Conservation (phyloP, 64 coral and sea anemone species). For the Actinia tenebrosa region DNA sequence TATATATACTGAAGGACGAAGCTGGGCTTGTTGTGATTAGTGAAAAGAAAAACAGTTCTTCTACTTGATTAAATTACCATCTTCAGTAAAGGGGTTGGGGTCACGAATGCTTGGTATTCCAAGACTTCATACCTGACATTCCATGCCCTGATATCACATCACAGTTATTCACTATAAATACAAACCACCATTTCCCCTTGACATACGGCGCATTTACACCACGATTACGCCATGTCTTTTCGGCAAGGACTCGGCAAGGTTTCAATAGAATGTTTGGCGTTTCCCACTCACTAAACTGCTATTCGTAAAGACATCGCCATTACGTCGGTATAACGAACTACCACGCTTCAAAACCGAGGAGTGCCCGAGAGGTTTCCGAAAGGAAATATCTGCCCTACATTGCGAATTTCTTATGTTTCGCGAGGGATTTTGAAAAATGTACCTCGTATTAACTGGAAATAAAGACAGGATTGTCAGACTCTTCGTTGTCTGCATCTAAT, state of each 20-base stretch:
- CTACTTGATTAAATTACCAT: too few species aligned
- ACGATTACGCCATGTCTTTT: too few species aligned
- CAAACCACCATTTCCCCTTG: neutral
- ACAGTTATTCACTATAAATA: neutral
- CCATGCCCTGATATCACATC: neutral
- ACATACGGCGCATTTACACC: too few species aligned
- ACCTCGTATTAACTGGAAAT: neutral
- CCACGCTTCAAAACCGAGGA: slow-evolving; percentile 1
- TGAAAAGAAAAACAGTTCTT: too few species aligned
- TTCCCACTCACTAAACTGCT: neutral
- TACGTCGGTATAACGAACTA: neutral
- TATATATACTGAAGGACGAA: too few species aligned
- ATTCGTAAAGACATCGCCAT: neutral
- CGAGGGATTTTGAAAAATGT: neutral
- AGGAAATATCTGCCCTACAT: neutral
- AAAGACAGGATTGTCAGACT: neutral
- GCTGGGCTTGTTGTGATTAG: too few species aligned
- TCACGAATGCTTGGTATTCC: neutral
- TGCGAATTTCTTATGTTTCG: neutral
- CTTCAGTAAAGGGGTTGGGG: too few species aligned
- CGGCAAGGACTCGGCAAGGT: too few species aligned
- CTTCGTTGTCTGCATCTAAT: neutral
- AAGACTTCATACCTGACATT: neutral
- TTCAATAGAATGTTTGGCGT: neutral
- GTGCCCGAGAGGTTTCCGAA: slow-evolving; percentile 12